Conservation (phyloP, 2,888 invertebrate genomes). For the Dryomyza anilis region DNA sequence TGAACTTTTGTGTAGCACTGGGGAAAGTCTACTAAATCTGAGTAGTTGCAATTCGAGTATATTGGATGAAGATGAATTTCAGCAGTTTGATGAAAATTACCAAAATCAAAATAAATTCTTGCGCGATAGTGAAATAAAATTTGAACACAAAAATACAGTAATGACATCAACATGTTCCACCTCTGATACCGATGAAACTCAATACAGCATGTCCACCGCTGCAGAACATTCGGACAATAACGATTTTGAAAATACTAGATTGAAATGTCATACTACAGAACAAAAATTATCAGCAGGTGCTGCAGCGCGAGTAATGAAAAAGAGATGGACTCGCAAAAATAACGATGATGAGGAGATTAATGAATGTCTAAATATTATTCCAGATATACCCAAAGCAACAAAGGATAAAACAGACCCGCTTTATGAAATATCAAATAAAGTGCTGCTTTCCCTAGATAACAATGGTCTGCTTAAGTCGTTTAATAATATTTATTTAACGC, state of each 20-base stretch:
- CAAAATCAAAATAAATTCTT: background rate
- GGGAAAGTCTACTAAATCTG: constrained; percentile 46
- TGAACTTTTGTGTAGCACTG: constrained; percentile 39
- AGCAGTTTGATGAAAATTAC: background rate
- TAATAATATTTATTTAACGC: constrained; percentile 46
- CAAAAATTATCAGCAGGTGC: too few relatives aligned
- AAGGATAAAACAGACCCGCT: too few relatives aligned
- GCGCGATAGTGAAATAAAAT: background rate
- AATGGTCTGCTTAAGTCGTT: constrained; percentile 52
- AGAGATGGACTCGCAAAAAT: too few relatives aligned
- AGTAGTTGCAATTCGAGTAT: constrained; percentile 46
- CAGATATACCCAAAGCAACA: background rate
- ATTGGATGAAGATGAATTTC: background rate
- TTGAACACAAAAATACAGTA: background rate
- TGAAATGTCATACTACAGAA: too few relatives aligned
- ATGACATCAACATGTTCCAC: background rate
- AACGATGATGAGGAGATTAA: too few relatives aligned
- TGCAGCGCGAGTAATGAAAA: too few relatives aligned
- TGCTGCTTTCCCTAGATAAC: too few relatives aligned
- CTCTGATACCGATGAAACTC: background rate
- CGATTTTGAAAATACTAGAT: too few relatives aligned
- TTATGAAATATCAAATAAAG: too few relatives aligned
- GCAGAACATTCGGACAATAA: too few relatives aligned
- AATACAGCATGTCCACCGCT: too few relatives aligned
- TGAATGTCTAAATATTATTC: too few relatives aligned